These are phyloP conservation scores for Pocillopora meandrina DNA, from an alignment of 92 coral and sea anemone species.

Conservation along the genomic window DNA sequence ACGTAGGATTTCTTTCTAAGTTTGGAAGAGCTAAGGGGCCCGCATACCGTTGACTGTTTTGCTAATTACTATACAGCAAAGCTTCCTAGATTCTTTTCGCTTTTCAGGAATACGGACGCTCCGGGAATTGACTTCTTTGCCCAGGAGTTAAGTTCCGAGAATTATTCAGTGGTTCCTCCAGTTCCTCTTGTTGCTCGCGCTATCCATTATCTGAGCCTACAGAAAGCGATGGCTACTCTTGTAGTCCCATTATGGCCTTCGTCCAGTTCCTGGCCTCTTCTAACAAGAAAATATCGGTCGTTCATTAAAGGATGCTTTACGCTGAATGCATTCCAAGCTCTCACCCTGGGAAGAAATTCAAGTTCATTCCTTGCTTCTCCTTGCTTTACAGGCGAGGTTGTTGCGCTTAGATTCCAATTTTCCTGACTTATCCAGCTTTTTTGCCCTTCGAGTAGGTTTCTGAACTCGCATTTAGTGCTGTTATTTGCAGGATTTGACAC, in stretches of 20 bases:
- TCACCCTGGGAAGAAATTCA: background rate
- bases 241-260: slow-evolving; percentile 61
- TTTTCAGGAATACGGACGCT: slow-evolving; percentile 1
- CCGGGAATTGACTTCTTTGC: slow-evolving; percentile 4
- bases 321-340: background rate
- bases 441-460: too few species aligned
- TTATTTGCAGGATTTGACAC: too few species aligned
- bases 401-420: background rate
- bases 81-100: background rate
- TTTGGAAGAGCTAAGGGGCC: slow-evolving; percentile 40
- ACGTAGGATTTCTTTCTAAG: slow-evolving; percentile 23
- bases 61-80: slow-evolving; percentile 34
- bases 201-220: slow-evolving; percentile 27
- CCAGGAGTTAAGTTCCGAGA: background rate
- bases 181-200: slow-evolving; percentile 26
- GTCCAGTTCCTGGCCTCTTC: slow-evolving; percentile 19
- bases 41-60: slow-evolving; percentile 42
- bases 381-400: background rate
- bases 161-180: slow-evolving; percentile 47
- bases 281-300: background rate
- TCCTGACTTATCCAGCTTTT: too few species aligned
- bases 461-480: too few species aligned
- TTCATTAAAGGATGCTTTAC: background rate
- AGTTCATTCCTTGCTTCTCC: background rate
- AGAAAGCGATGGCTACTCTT: slow-evolving; percentile 28